Evolutionary conservation across 2,113 vertebrate species (phyloP), one percentile per base, ranked within the genome.

Genomic region (Podocnemis expansa): DNA sequence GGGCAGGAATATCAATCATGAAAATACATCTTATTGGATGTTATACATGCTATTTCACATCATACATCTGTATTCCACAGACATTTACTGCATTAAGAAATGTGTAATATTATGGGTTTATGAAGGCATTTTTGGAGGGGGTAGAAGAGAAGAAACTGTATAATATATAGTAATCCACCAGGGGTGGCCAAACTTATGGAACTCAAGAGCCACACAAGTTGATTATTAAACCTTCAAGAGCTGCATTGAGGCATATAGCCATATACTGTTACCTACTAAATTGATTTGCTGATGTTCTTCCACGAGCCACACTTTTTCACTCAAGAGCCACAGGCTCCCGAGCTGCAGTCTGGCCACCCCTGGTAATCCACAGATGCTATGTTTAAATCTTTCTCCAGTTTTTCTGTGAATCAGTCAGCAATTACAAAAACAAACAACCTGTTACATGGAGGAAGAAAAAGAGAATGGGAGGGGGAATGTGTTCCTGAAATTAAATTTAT

Each of bases 1-100:
- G 47, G 92, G 52, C 94, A 94, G 95, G 93, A 96, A 96, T 92
- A 91, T 83, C 88, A 43, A 94, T 94, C 95, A 93, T 94, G 76
- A 87, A 93, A 96, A 51, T 67, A 67, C 78, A 89, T 81, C 95
- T 94, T 94, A 60, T 51, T 80, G 41, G 24, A 92, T 94, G 81
- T 92, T 95, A n/a, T n/a, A 95, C 80, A 10, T 95, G 95, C 93
- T 91, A 95, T 89, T 96, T 86, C 60, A 88, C 3, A 86, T 14
- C 4, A 49, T 45, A 89, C 38, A 24, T 81, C 70, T 87, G 88
- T 92, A 93, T 89, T 87, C 78, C 94, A 92, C 56, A 87, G 52
- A 84, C 88, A 93, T 91, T 90, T 94, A 95, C 14, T 34, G 87
- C 22, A 52, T 19, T 55, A 63, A 86, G 43, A 47, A 8, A 70